Evolutionary conservation across 2,888 invertebrate species (phyloP), one percentile per base, ranked within the genome.

Genomic region (Noctua janthina): DNA sequence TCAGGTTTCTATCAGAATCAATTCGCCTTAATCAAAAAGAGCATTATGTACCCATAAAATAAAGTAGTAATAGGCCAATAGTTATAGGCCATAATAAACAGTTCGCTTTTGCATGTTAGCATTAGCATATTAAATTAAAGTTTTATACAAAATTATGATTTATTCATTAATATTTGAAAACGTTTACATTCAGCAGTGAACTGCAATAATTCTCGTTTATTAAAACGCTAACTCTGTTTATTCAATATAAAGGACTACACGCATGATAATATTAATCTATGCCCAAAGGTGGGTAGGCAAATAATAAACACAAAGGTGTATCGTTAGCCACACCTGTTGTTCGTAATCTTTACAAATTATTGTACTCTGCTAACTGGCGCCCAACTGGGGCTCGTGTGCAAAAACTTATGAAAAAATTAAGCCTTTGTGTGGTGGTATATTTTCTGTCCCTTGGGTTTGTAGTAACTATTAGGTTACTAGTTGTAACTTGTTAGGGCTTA

Each of bases 311-410:
- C 77, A 79, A 78, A 81, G 76, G 83, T 70, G 74, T 87, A 81
- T 89, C 90, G 87, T 91, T 87, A 81, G 75, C 76, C 78, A 76
- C 91, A 91, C 91, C 91, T 91, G 91, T 70, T 77, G 75, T 75
- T 56, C 82, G 88, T 91, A 91, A 91, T 90, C 87, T 90, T 88
- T 83, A 86, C 89, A 90, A 91, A 89, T 91, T 91, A 88, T 85
- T 86, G 80, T 86, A 83, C 82, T 76, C 70, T 73, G 84, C 79
- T 84, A 80, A 84, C 82, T 84, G 82, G 78, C 75, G 77, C 78
- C 77, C 86, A 82, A 84, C 78, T 74, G 87, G 84, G 79, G 64
- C 74, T 62, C 54, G 29, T 68, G 39, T 35, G 67, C 56, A 74
- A 83, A 74, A 84, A 80, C 74, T 43, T 79, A 84, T 74, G 74